Evolutionary conservation across 2,888 invertebrate species (phyloP).

Genomic region (Drosophila anceps): DNA sequence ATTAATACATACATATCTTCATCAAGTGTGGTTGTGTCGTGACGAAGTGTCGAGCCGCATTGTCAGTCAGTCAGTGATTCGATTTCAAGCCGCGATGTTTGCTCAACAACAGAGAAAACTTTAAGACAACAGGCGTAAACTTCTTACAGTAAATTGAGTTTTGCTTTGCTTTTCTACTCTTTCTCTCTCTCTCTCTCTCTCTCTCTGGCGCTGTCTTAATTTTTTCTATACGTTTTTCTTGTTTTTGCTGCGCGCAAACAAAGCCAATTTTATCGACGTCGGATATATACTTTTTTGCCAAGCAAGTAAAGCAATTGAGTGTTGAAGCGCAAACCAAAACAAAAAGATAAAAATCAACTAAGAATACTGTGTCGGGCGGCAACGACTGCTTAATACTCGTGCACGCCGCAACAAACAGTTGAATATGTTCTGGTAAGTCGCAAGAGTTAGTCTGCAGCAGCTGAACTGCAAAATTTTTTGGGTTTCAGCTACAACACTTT

Average conservation of each 20-base stretch:
- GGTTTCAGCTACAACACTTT: neutral
- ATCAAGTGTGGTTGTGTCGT: constrained; percentile 20
- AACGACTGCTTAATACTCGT: neutral
- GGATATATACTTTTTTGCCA: constrained; percentile 31
- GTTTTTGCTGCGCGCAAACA: constrained; percentile 28
- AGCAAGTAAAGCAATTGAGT: constrained; percentile 50
- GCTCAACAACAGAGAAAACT: constrained; percentile 22
- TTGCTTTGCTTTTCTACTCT: constrained; percentile 5
- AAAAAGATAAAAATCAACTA: constrained; percentile 3
- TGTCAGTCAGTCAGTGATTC: constrained; percentile 43
- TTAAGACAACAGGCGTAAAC: constrained; percentile 34
- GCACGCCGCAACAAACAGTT: neutral
- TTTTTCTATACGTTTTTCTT: neutral
- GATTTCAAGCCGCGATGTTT: constrained; percentile 40
- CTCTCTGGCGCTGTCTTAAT: neutral
- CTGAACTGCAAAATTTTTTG: neutral
- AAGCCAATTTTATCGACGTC: constrained; percentile 35
- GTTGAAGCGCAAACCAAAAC: constrained; percentile 8
- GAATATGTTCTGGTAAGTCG: neutral
- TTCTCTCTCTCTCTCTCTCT: neutral
- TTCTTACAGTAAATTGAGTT: constrained; percentile 38
- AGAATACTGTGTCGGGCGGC: too few relatives aligned
- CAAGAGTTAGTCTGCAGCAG: neutral
- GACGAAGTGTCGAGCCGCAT: constrained; percentile 10
- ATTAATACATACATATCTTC: constrained; percentile 28